Evolutionary conservation across 2,888 invertebrate genomes (phyloP), one percentile per base, ranked within the genome.

Genomic region (Tryphoninae sp.): DNA sequence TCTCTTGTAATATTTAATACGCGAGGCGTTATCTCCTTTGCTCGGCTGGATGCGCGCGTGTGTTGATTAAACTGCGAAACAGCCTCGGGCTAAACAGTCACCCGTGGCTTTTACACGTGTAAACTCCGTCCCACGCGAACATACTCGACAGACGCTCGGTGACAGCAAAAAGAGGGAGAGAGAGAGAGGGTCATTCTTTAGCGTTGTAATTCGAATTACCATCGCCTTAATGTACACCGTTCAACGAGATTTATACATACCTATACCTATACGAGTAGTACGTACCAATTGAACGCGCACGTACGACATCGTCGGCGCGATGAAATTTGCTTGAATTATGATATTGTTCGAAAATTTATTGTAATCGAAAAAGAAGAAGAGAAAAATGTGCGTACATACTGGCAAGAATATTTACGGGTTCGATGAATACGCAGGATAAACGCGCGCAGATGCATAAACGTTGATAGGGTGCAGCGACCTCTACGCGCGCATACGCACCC

Each of bases 61-160:
- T 49, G n/a, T 62, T 33, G 26, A 62, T 33, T 51, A 19, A 59
- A 64, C 33, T 65, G 33, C 53, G 71, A 33, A 71, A 78, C 58
- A 75, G 55, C 45, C 22, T 51, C 45, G 22, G 23, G 33, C 59
- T 33, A 33, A 67, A 6, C 62, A 19, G 45, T 64, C 55, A 49
- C 55, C 58, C 33, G 40, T 68, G 67, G 61, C 76, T 67, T 33
- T 80, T 80, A 80, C 80, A 80, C 80, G 75, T 75, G 76, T 76
- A 69, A 64, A 55, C 55, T 55, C 62, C 74, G 33, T 79, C 64
- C 61, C 53, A 67, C 78, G 78, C 59, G 53, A 22, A 69, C 45
- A 68, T 11, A 58, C 72, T 59, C 51, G 16, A 51, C 51, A 51
- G n/a, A 55, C 16, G 16, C 55, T 53, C 53, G n/a, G 55, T 16